phyloP scores from a whole-genome alignment of 2,888 invertebrate species.

The Sphecodes monilicornis region DNA sequence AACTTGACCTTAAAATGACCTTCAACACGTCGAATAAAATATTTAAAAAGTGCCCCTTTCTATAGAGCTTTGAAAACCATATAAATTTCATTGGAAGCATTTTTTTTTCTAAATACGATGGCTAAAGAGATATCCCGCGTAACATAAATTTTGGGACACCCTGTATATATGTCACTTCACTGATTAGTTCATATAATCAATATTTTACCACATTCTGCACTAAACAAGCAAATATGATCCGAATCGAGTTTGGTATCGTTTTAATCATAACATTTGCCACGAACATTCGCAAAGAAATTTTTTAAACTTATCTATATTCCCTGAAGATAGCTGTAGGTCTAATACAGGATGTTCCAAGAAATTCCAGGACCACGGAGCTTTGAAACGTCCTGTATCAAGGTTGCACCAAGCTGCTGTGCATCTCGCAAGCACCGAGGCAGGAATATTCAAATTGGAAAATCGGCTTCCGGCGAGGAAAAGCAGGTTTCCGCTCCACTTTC shows the following conservation, averaged over 20 bases:
- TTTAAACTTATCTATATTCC: background rate
- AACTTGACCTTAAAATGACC: no score
- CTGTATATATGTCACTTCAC: no score
- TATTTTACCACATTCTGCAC: background rate
- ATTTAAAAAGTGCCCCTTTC: no score
- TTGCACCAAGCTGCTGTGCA: background rate
- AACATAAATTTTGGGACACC: no score
- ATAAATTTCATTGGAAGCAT: no score
- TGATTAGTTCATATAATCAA: background rate
- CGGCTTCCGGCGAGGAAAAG: background rate
- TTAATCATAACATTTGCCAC: background rate
- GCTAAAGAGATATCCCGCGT: no score
- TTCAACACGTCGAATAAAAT: no score
- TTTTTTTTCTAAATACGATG: no score
- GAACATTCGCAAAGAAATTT: background rate
- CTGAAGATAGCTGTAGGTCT: background rate
- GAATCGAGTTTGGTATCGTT: background rate
- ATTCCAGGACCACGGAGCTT: background rate
- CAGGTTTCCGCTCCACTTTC: slow-evolving; percentile 3
- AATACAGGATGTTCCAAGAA: background rate
- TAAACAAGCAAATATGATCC: background rate
- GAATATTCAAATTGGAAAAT: background rate
- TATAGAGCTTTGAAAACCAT: no score
- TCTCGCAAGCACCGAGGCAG: background rate
- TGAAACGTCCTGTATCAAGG: no score